Evolutionary conservation across 2,113 vertebrate species (phyloP).

Genomic region (Pygathrix nemaeus): DNA sequence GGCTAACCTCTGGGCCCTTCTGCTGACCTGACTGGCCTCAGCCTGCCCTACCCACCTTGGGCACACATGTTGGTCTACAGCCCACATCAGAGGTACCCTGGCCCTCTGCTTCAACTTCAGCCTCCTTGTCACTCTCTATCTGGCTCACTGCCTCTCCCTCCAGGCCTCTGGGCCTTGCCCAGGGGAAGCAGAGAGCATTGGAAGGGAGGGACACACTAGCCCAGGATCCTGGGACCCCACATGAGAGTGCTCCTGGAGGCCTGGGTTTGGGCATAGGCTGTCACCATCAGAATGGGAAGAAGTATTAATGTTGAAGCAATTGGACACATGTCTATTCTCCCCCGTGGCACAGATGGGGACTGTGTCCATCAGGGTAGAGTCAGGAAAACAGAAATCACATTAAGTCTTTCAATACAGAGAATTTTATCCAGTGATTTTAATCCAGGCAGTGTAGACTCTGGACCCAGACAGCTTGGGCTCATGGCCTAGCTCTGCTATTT

Average conservation of each 20-base stretch:
- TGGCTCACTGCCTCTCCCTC: background rate
- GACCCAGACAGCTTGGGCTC: background rate
- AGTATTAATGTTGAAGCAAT: background rate
- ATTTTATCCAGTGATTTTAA: constrained; percentile 6
- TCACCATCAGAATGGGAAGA: background rate
- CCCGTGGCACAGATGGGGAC: background rate
- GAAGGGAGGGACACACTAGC: background rate
- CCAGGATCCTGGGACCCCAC: background rate
- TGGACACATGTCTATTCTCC: background rate
- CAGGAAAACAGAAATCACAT: constrained; percentile 3
- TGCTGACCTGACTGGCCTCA: background rate
- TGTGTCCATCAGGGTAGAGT: background rate
- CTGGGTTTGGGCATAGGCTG: background rate
- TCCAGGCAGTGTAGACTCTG: background rate
- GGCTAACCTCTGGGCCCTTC: background rate
- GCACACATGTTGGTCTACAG: background rate
- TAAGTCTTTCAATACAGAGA: constrained; percentile 18
- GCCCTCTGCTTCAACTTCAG: background rate
- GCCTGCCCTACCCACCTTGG: background rate
- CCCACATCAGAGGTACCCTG: background rate
- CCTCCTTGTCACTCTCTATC: background rate
- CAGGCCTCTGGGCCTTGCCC: background rate
- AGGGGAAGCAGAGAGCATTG: background rate
- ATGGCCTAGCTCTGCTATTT: background rate
- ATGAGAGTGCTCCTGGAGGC: background rate